Base-by-base conservation (phyloP, 2,113 vertebrate species). In the Megatriorchis doriae region DNA sequence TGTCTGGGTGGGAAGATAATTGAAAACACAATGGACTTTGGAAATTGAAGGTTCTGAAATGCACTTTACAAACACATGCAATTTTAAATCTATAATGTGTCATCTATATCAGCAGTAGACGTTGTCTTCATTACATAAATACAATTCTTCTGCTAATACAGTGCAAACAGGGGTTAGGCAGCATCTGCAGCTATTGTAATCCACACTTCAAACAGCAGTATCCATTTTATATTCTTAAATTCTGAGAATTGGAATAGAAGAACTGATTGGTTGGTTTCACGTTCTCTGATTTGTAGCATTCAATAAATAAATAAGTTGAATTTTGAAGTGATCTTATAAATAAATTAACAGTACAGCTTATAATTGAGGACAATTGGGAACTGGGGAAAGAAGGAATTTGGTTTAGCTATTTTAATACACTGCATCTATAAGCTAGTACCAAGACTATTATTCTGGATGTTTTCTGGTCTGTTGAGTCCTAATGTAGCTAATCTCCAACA, bases 1-100 rank as follows among this genome's bases (percentile, higher is more conserved):
- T 95, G 81, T 88, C 84, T 78, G 92, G 68, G 96, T 94, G 94
- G 92, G 84, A 95, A 97, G 94, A 94, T 95, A 97, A 97, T 96
- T 96, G 96, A 97, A 97, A 96, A 87, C 92, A 96, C 95, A 96
- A 96, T 92, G 87, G 93, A 79, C 88, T 91, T 90, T 84, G 73
- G 81, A 96, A 93, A 91, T 78, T 74, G 86, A 89, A 93, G 74
- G 86, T 82, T 96, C 93, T 95, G 75, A 95, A 93, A 91, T 83
- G 80, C 61, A 68, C 90, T 96, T 93, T 94, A 65, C 92, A 95
- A 96, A 96, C 75, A 90, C 79, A 80, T 79, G 77, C 91, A 83
- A 86, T 95, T 97, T 97, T 88, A 93, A 96, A 96, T 97, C 94
- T 96, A 92, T 93, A 94, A 91, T 52, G 48, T 91, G 88, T 94